Base-by-base conservation (phyloP, 2,888 invertebrate genomes). In the Willowsia nigromaculata region DNA sequence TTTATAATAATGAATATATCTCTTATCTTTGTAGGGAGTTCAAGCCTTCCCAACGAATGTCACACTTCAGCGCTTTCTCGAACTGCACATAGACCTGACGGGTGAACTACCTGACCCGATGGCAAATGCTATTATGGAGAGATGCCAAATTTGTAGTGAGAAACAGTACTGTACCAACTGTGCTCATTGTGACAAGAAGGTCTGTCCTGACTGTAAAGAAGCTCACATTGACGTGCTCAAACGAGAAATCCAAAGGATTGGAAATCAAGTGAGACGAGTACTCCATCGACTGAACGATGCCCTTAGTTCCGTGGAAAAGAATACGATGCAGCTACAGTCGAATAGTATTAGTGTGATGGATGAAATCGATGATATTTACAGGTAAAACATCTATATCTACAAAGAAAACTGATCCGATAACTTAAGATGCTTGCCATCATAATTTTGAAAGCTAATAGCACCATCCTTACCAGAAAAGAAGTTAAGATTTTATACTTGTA, bases 31-130 rank as follows among this genome's bases (percentile, higher is more conserved):
- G 22, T 68, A 97, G 94, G 99, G 99, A 62, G 97, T 98, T 5
- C 97, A 97, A 94, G 97, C 97, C 90, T 99, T 98, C 94, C 99
- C 99, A 82, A 98, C 98, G 94, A 99, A 99, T 94, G 98, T 99
- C 53, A 99, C 99, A 89, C 95, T 99, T 76, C 97, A 98, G 94
- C 95, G 98, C 93, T 99, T 99, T 94, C 95, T 99, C 93, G 99
- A 99, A 94, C 95, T 99, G 89, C 98, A 98, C 94, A 97, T 97
- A 94, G 97, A 92, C 85, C 74, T 92, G 53, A 97, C 97, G 83
- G 98, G 98, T 91, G 98, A 98, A 94, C 95, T 98, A 81, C 98
- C 98, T 91, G 97, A 98, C 94, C 98, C 97, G 59, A 97, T 97
- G 90, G 97, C 97, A 93, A 97, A 97, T 89, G 97, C 98, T 94